These are phyloP conservation scores for Mirounga angustirostris DNA, from an alignment of 2,113 vertebrate genomes.

Conservation along the genomic window DNA sequence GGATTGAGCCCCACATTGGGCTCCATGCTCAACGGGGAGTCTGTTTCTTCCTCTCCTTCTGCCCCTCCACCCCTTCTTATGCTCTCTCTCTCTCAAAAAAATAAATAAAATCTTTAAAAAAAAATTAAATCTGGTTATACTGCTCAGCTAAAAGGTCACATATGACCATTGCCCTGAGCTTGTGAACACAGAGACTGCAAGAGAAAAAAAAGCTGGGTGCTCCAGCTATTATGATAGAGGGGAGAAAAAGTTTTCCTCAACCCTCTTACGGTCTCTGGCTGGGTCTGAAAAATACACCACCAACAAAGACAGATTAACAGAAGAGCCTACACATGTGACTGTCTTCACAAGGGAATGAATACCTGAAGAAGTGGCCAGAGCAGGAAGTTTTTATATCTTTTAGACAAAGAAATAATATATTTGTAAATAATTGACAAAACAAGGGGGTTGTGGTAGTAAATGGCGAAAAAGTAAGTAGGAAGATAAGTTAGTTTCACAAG, in stretches of 20 bases:
- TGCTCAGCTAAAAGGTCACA: not conserved
- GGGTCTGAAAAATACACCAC: not conserved
- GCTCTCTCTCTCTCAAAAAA: no score
- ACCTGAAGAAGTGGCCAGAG: not conserved
- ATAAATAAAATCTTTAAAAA: no score
- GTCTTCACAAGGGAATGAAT: not conserved
- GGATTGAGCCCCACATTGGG: no score
- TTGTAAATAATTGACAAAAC: not conserved
- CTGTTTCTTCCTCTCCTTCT: no score
- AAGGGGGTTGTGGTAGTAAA: not conserved
- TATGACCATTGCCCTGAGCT: no score
- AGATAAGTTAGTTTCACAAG: not conserved
- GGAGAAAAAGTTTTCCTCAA: not conserved
- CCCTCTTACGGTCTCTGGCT: not conserved
- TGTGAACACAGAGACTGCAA: not conserved
- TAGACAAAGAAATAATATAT: not conserved
- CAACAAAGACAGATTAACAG: not conserved
- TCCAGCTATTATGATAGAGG: not conserved
- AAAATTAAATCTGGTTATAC: not conserved
- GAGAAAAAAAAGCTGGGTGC: not conserved
- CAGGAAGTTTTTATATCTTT: not conserved
- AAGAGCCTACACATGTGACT: not conserved
- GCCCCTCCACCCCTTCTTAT: no score
- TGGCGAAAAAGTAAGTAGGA: not conserved
- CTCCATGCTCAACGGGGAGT: fast-evolving